Evolutionary conservation across 2,888 invertebrate genomes (phyloP).

Genomic region (Litoditis marina): DNA sequence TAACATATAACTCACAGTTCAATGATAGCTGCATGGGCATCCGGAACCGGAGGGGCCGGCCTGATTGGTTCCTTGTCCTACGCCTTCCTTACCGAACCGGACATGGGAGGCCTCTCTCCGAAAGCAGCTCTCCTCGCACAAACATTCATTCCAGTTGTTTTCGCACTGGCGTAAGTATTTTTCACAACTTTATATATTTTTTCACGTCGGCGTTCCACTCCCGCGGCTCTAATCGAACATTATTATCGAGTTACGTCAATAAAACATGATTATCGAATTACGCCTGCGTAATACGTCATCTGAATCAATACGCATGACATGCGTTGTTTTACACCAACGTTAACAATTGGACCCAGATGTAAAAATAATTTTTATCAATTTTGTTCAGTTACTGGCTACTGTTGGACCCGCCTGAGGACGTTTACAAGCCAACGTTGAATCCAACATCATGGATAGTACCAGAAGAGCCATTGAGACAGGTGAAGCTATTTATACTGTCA

Average conservation of each 20-base stretch:
- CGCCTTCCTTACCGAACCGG: constrained; percentile 69
- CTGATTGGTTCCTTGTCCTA: constrained; percentile 68
- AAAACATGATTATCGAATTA: too few species aligned
- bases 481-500: too few species aligned
- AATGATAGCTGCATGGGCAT: constrained; percentile 83
- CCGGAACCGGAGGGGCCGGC: constrained; percentile 77
- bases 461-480: too few species aligned
- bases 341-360: too few species aligned
- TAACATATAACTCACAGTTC: too few species aligned
- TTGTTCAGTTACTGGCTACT: constrained; percentile 31
- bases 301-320: too few species aligned
- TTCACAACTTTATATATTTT: background rate
- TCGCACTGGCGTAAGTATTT: constrained; percentile 68
- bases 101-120: constrained; percentile 63
- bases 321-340: too few species aligned
- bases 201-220: too few species aligned
- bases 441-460: constrained; percentile 53
- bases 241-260: too few species aligned
- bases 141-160: constrained; percentile 72
- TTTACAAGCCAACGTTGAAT: constrained; percentile 29
- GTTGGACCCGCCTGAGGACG: constrained; percentile 27
- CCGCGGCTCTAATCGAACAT: too few species aligned
- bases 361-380: too few species aligned
- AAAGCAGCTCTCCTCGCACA: constrained; percentile 71
- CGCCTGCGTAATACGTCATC: too few species aligned